Conservation (phyloP, 2,113 vertebrate species). For the Uria lomvia region DNA sequence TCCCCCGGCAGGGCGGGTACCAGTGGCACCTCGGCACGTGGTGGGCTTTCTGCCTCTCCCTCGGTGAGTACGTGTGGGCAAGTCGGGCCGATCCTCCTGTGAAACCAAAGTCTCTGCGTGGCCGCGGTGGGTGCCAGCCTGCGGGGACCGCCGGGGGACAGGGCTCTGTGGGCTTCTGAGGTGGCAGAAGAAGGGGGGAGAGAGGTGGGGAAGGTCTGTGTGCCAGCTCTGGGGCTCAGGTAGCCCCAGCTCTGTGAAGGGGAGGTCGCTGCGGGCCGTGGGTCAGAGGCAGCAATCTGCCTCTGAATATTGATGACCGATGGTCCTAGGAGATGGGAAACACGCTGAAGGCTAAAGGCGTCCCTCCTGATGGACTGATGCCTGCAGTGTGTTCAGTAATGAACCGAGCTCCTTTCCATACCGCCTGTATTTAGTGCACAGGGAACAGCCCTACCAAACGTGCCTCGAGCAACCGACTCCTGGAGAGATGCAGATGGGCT, state of each 20-base stretch:
- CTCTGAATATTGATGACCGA: not conserved
- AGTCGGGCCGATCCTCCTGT: not conserved
- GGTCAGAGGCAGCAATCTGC: not conserved
- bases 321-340: not conserved
- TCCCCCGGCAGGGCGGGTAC: accelerated
- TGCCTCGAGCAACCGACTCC: slow-evolving; percentile 5
- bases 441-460: not conserved
- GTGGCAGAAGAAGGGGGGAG: not conserved
- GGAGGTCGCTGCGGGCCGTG: accelerated
- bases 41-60: not conserved
- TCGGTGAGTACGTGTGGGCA: accelerated
- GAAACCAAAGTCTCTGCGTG: not conserved
- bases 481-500: not conserved
- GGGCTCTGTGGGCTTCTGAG: accelerated
- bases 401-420: not conserved
- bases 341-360: not conserved
- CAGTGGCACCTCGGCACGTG: accelerated
- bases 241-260: accelerated
- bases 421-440: not conserved
- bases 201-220: not conserved
- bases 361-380: not conserved
- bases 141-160: accelerated
- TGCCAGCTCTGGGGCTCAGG: not conserved
- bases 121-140: not conserved
- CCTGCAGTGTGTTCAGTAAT: not conserved